Evolutionary conservation across 2,888 invertebrate genomes (phyloP), one percentile per base, ranked within the genome.

Genomic region (Spodoptera littoralis): DNA sequence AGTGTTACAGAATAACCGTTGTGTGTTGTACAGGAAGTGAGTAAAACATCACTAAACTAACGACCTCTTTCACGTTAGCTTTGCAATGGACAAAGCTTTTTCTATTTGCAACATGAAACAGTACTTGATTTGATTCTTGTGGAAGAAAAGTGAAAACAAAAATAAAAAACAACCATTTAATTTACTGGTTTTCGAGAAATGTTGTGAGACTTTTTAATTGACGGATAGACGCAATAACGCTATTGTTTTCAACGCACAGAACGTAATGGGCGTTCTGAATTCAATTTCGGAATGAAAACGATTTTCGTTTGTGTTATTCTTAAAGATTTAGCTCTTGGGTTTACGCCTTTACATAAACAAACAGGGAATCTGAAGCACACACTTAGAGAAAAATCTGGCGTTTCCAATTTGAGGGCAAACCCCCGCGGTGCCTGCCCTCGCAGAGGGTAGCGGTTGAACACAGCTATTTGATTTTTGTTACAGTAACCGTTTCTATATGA

Each of bases 331-430:
- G 54, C 52, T 46, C 43, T 59, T 54, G 51, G 48, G 57, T 54
- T 60, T 51, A 54, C 54, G 66, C 54, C 57, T 60, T 63, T 63
- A 58, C 48, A 76, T 72, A 72, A 76, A 72, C 58, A 72, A 72
- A 61, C 59, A 61, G 68, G 57, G 50, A 61, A 54, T 67, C 66
- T 63, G 74, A 76, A 83, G 80, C 78, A 76, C 70, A 77, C 73
- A 77, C 74, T 83, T 76, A 74, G 67, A 79, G 77, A 81, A 79
- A 84, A 84, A 83, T 84, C 81, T 65, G 80, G 72, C 76, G 79
- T 76, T 80, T 80, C 76, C 82, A 81, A 83, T 84, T 84, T 82
- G 72, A 68, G 71, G 64, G 63, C 65, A 76, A 70, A 46, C 53
- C 62, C 42, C 47, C 59, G 52, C 70, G 61, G 60, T 60, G 64